phyloP scores from a whole-genome alignment of 53 echinoderm and acorn worm genomes.

The Holothuria leucospilota region DNA sequence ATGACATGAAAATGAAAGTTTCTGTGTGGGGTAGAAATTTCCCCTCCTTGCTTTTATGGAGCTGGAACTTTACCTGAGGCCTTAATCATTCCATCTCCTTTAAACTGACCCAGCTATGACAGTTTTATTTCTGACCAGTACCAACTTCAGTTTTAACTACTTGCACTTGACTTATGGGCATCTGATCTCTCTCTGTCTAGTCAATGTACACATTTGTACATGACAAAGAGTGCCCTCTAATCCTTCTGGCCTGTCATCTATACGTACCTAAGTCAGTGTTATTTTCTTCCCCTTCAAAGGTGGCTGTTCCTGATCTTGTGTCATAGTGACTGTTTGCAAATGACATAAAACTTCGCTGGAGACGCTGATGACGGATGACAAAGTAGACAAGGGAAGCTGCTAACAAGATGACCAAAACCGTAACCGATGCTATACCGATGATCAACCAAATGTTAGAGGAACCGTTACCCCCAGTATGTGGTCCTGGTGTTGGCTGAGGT shows the following conservation, averaged over 20 bases:
- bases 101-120: too few relatives aligned
- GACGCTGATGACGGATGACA: slow-evolving; percentile 86
- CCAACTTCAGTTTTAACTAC: too few relatives aligned
- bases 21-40: too few relatives aligned
- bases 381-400: slow-evolving; percentile 78
- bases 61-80: too few relatives aligned
- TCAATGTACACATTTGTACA: too few relatives aligned
- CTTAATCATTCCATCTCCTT: too few relatives aligned
- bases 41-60: too few relatives aligned
- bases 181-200: too few relatives aligned
- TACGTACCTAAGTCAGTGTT: slow-evolving; percentile 78
- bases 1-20: too few relatives aligned
- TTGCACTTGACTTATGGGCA: too few relatives aligned
- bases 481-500: not conserved
- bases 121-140: too few relatives aligned
- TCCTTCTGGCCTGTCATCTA: not conserved
- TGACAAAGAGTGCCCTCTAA: too few relatives aligned
- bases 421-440: slow-evolving; percentile 56
- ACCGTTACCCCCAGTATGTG: not conserved
- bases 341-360: slow-evolving; percentile 97
- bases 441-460: not conserved
- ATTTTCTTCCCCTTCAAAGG: slow-evolving; percentile 80
- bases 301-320: slow-evolving; percentile 90
- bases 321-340: slow-evolving; percentile 99
- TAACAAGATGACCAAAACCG: slow-evolving; percentile 65